These are phyloP conservation scores for Drosophila hydei DNA, from an alignment of 1,140 invertebrate species.

Conservation along the genomic window DNA sequence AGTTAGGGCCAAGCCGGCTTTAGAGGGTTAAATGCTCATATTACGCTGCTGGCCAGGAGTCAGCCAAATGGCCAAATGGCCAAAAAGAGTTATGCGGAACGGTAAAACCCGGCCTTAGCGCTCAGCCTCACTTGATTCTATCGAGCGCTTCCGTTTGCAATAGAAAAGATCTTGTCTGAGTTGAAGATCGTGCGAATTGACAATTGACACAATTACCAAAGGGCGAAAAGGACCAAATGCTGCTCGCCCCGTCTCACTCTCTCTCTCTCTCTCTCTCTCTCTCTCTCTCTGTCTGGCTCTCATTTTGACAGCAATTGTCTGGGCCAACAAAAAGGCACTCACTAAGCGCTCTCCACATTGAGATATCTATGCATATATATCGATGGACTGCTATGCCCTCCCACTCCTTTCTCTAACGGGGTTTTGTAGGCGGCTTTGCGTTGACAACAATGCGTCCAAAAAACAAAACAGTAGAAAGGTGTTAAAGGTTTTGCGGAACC, in stretches of 20 bases:
- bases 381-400: background rate
- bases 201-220: conserved; percentile 74
- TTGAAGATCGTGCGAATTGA: conserved; percentile 67
- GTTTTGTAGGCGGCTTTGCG: conserved; percentile 72
- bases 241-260: conserved; percentile 11
- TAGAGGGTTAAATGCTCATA: conserved; percentile 71
- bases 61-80: conserved; percentile 35
- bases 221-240: conserved; percentile 23
- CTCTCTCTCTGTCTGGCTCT: conserved; percentile 10
- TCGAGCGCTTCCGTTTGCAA: conserved; percentile 45
- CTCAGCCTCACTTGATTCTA: conserved; percentile 37
- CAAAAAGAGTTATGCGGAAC: conserved; percentile 72
- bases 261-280: conserved; percentile 24
- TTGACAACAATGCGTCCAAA: conserved; percentile 33
- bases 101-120: conserved; percentile 32
- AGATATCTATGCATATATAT: background rate
- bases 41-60: conserved; percentile 69
- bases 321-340: conserved; percentile 49
- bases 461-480: conserved; percentile 54
- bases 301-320: conserved; percentile 72
- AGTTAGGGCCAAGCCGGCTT: conserved; percentile 55
- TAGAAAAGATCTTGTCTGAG: background rate
- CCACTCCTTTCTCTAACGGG: conserved; percentile 55
- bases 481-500: conserved; percentile 59
- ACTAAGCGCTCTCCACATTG: background rate